Evolutionary conservation across 2,888 invertebrate genomes (phyloP).

Genomic region (Lamproptera curius): DNA sequence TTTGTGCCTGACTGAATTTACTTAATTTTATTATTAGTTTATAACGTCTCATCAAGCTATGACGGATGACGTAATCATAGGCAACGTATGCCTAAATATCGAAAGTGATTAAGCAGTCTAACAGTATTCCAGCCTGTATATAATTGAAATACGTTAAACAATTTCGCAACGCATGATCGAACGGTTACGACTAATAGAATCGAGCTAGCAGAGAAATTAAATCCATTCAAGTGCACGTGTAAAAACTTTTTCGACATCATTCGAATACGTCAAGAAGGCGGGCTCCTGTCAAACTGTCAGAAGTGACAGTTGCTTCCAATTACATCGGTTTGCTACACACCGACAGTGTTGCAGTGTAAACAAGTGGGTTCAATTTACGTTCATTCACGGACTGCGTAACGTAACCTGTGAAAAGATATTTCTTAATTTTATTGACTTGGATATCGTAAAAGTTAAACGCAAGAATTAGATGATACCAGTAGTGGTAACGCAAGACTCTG

Average conservation of each 20-base stretch:
- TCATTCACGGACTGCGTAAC: not conserved
- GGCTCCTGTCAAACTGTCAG: constrained; percentile 17
- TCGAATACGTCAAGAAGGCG: not conserved
- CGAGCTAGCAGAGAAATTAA: constrained; percentile 1
- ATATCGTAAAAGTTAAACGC: constrained; percentile 6
- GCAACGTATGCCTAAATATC: no score
- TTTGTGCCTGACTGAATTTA: no score
- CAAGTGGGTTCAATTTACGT: constrained; percentile 5
- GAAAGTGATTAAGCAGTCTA: no score
- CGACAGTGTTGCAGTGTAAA: constrained; percentile 7
- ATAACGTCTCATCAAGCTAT: no score
- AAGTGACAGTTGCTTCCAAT: constrained; percentile 21
- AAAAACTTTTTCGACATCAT: constrained; percentile 10
- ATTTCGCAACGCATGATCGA: not conserved
- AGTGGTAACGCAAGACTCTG: no score
- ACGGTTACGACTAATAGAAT: not conserved
- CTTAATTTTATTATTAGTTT: no score
- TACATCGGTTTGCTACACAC: constrained; percentile 9
- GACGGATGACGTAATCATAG: no score
- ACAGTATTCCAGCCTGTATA: no score
- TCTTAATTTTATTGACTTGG: constrained; percentile 6
- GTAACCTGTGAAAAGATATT: not conserved
- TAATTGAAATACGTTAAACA: no score
- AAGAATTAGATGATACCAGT: not conserved
- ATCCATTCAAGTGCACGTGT: constrained; percentile 1